Percentiles rank a stretch among this genome's conserved stretches.
These are phyloP conservation scores for Cyanoliseus patagonus DNA, from an alignment of 2,113 vertebrate genomes.

Conservation along the genomic window DNA sequence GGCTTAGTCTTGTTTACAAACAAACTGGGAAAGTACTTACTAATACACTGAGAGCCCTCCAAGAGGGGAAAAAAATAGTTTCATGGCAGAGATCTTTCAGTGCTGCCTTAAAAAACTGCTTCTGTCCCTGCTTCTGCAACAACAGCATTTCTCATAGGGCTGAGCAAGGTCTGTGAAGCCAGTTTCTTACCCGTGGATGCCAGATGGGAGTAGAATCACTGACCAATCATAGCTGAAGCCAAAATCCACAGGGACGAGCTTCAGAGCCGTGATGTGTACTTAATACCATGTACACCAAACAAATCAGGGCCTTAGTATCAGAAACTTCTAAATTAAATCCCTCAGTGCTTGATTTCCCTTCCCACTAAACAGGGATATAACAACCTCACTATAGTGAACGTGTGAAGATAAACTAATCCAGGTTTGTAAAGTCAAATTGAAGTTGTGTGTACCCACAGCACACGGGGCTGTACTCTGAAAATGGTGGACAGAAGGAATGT, in stretches of 20 bases:
- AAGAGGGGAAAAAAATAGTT: not conserved
- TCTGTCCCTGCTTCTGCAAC: not conserved
- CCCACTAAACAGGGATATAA: not conserved
- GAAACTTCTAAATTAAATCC: not conserved
- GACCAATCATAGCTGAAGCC: not conserved
- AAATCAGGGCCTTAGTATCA: not conserved
- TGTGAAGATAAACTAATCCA: conserved; percentile 5
- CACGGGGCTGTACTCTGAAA: not conserved
- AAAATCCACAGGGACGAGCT: not conserved
- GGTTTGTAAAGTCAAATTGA: conserved; percentile 16
- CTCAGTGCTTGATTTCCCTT: not conserved
- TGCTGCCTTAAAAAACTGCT: not conserved
- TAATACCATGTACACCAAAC: not conserved
- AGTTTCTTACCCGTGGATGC: not conserved
- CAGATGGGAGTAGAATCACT: not conserved
- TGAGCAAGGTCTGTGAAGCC: not conserved
- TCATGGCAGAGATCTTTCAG: not conserved
- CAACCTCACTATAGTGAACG: not conserved
- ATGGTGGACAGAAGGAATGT: not conserved
- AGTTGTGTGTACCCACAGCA: not conserved
- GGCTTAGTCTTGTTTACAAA: not conserved
- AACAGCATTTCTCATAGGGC: not conserved
- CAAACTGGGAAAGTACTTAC: not conserved
- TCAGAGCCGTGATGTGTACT: not conserved
- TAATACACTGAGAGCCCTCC: not conserved